phyloP scores from a whole-genome alignment of 1,140 invertebrate species.

The Bactericera cockerelli region DNA sequence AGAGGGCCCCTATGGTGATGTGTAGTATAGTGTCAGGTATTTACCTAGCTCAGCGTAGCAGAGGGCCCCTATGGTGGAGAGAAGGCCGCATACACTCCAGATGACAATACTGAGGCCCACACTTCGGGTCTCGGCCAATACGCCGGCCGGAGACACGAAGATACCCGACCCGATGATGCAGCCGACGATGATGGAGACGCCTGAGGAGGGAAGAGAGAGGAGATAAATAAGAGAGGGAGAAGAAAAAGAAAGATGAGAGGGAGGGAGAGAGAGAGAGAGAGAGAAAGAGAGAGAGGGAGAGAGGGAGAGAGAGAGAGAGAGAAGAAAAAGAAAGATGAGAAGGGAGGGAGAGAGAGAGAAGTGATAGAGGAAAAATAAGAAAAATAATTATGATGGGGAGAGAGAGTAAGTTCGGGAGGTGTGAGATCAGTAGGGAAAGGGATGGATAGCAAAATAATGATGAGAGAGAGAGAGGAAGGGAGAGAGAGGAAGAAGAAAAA shows the following conservation, averaged over 20 bases:
- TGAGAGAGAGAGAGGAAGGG: no score
- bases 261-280: slow-evolving; percentile 18
- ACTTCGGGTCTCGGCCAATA: slow-evolving; percentile 36
- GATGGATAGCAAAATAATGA: no score
- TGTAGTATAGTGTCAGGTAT: no score
- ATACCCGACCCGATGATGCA: slow-evolving; percentile 73
- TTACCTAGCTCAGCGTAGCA: slow-evolving; percentile 79
- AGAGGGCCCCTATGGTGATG: slow-evolving; percentile 57
- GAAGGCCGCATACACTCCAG: slow-evolving; percentile 53
- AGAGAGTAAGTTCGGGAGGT: not conserved
- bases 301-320: not conserved
- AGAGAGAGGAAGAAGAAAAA: no score
- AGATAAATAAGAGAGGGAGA: not conserved
- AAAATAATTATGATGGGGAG: no score
- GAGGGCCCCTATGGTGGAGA: slow-evolving; percentile 58
- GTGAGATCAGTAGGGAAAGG: no score
- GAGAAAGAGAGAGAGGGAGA: slow-evolving; percentile 19
- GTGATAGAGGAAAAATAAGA: not conserved
- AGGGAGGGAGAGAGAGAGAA: not conserved
- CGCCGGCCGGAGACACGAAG: slow-evolving; percentile 56
- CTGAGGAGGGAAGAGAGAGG: not conserved
- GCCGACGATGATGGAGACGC: slow-evolving; percentile 44
- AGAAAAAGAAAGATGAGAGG: not conserved
- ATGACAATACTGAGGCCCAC: slow-evolving; percentile 52
- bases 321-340: slow-evolving; percentile 16